phyloP scores from a whole-genome alignment of 2,113 vertebrate genomes.

The human region DNA sequence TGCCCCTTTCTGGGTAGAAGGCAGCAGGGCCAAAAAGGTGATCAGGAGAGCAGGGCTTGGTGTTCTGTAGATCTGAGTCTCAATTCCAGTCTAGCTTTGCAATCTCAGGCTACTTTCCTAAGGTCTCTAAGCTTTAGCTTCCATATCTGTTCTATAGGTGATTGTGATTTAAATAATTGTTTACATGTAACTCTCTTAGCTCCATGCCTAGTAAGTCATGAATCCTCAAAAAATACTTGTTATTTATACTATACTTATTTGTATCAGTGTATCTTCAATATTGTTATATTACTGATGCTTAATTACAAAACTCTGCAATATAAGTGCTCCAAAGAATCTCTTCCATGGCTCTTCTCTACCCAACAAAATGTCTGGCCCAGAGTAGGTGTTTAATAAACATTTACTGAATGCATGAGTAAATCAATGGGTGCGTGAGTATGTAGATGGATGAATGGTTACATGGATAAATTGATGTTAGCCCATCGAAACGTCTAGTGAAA shows the following conservation, averaged over 20 bases:
- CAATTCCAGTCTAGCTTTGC: background rate
- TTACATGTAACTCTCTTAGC: background rate
- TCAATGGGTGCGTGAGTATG: background rate
- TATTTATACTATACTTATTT: background rate
- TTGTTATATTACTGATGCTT: background rate
- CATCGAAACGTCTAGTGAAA: background rate
- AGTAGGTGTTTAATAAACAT: background rate
- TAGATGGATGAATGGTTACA: background rate
- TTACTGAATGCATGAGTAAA: background rate
- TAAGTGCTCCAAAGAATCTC: background rate
- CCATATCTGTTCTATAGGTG: background rate
- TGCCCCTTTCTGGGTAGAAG: too few relatives aligned
- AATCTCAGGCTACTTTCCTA: background rate
- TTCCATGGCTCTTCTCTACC: background rate
- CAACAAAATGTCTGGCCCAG: background rate
- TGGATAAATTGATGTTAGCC: background rate
- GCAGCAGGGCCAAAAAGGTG: background rate
- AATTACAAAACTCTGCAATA: background rate
- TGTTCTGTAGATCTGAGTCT: too few relatives aligned
- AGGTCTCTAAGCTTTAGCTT: background rate
- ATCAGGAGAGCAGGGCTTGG: fast-evolving
- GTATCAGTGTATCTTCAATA: background rate
- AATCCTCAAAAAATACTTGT: background rate
- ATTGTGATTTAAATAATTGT: background rate
- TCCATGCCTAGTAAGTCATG: background rate